Base-by-base conservation (phyloP, 1,140 invertebrate species). In the Pseudomyrmex concolor region DNA sequence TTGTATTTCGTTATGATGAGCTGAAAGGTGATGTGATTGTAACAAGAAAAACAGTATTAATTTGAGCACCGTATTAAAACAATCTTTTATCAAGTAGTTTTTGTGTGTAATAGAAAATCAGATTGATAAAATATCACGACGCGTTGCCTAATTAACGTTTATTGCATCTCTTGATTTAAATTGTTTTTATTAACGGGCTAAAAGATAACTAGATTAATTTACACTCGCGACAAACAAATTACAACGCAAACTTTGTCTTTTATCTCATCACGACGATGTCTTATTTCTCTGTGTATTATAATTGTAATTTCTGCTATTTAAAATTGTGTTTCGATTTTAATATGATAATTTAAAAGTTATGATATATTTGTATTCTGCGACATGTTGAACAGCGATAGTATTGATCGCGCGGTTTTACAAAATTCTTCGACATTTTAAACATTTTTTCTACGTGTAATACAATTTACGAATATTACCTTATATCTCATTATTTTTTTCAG, bases 31-130 rank as follows among this genome's bases (percentile, higher is more conserved):
- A 34, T 5, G 48, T 43, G 73, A 43, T 43, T 5, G 25, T 7
- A 45, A 50, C 10, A n/a, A 25, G 71, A 34, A 51, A 2, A 59
- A 4, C 1, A 54, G 48, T 17, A 76, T 43, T 60, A 54, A 67
- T 45, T 76, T 55, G 67, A 66, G n/a, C 63, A 51, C 55, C 1
- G 34, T 22, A 25, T 5, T 76, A 34, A 15, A 64, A 43, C 15
- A 34, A 64, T n/a, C 9, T 43, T 17, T 43, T 17, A 66, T 45
- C 34, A 66, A 55, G n/a, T n/a, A 34, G 13, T 34, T 54, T 63
- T 64, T 76, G 19, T 34, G 34, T 34, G 34, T 34, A 34, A 34
- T 34, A 34, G 5, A 34, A 34, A 34, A 34, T 34, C 34, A 34
- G 34, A 34, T 34, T 34, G 34, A 34, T 34, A 34, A 34, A 34